These are phyloP conservation scores for Vanacampus margaritifer DNA, from an alignment of 2,113 vertebrate genomes.

Conservation along the genomic window DNA sequence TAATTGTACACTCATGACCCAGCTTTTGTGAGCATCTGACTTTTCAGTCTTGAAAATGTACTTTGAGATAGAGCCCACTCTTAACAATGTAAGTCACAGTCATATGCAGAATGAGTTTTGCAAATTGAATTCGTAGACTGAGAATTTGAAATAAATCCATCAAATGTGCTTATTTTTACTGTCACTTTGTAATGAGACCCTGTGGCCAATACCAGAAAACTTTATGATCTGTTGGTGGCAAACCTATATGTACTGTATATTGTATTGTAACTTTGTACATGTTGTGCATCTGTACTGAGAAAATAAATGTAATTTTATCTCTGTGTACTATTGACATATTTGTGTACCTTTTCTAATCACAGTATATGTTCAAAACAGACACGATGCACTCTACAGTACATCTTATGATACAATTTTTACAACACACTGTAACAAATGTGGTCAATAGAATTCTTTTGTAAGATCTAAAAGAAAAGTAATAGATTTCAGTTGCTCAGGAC, in stretches of 20 bases:
- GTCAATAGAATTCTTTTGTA: not conserved
- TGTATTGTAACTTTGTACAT: slow-evolving; percentile 52
- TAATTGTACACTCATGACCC: slow-evolving; percentile 52
- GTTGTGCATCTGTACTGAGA: slow-evolving; percentile 60
- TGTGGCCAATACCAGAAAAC: slow-evolving; percentile 16
- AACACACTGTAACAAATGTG: not conserved
- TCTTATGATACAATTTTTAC: not conserved
- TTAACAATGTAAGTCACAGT: not conserved
- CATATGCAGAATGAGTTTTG: not conserved
- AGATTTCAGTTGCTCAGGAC: slow-evolving; percentile 7
- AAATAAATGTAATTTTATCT: slow-evolving; percentile 69
- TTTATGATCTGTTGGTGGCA: slow-evolving; percentile 34
- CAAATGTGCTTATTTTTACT: not conserved
- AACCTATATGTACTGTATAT: slow-evolving; percentile 21
- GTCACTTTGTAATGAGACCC: slow-evolving; percentile 16
- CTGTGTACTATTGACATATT: slow-evolving; percentile 10
- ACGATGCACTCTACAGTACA: not conserved
- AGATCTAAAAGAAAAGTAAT: slow-evolving; percentile 7
- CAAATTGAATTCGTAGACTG: slow-evolving; percentile 7
- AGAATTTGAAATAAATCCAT: slow-evolving; percentile 10
- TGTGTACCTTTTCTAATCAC: not conserved
- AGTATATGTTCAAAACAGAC: not conserved
- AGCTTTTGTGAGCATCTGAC: slow-evolving; percentile 30
- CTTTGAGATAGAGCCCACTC: not conserved
- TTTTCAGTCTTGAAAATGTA: slow-evolving; percentile 5